Percentiles rank a stretch among this genome's conserved stretches.
Evolutionary conservation across 2,113 vertebrate genomes (phyloP).

Genomic region (Prochilodus magdalenae): DNA sequence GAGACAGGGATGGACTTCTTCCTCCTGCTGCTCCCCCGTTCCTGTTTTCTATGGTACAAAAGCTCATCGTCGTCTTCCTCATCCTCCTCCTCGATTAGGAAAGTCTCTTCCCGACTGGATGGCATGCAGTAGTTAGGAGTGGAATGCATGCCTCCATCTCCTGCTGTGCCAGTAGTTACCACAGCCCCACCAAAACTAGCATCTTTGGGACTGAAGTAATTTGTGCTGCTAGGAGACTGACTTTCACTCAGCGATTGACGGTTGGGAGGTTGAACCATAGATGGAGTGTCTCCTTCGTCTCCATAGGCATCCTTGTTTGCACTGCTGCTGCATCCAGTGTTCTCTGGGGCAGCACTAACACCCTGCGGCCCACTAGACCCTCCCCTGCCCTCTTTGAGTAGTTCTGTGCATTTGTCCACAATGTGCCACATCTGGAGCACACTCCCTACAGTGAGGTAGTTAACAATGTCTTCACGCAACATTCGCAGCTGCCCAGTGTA

Average conservation of each 20-base stretch:
- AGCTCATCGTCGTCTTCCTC: conserved; percentile 74
- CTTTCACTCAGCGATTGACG: conserved; percentile 62
- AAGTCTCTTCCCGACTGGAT: conserved; percentile 73
- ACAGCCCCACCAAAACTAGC: conserved; percentile 64
- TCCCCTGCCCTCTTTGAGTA: conserved; percentile 67
- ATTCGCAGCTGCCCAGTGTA: conserved; percentile 83
- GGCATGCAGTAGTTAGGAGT: conserved; percentile 79
- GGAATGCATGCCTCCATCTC: conserved; percentile 65
- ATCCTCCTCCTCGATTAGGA: conserved; percentile 71
- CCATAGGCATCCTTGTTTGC: conserved; percentile 38
- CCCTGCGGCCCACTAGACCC: conserved; percentile 23
- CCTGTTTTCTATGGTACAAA: conserved; percentile 71
- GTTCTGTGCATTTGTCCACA: conserved; percentile 83
- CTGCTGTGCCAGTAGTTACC: conserved; percentile 53
- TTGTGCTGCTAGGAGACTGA: conserved; percentile 80
- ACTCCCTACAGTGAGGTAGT: conserved; percentile 82
- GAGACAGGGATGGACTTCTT: conserved; percentile 69
- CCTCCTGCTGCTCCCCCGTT: conserved; percentile 67
- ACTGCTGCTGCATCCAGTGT: conserved; percentile 61
- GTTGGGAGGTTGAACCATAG: conserved; percentile 63
- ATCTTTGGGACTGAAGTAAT: conserved; percentile 85
- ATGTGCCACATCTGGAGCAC: conserved; percentile 87
- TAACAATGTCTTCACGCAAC: conserved; percentile 79
- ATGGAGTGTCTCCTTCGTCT: conserved; percentile 63
- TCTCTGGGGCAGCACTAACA: conserved; percentile 42